Base-by-base conservation (phyloP, 2,888 invertebrate genomes). In the Tipula confusa region DNA sequence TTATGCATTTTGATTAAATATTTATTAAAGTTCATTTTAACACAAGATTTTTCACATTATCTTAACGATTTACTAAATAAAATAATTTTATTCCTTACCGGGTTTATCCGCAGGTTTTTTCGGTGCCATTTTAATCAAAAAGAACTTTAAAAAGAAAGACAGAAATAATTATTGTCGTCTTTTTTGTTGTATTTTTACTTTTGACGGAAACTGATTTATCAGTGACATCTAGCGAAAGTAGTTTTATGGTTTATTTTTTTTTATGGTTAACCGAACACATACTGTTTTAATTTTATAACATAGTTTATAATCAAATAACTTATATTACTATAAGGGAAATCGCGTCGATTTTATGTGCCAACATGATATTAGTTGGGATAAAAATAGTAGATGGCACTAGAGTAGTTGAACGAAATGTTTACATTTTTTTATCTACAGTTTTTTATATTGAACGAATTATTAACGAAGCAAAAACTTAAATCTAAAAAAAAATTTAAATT, bases 21-120 rank as follows among this genome's bases (percentile, higher is more conserved):
- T 29, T n/a, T 79, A 33, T 36, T 33, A 28, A 79, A 48, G 24
- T 29, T 29, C 24, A 29, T 31, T 43, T 82, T 83, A 83, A 86
- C 85, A 85, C 84, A 84, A 84, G 84, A 85, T 48, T 80, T 79
- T 31, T 43, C 80, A 84, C 38, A 83, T 83, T 83, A 80, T 82
- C 7, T 83, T 83, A 82, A 83, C 84, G 85, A 85, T 85, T 85
- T 84, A 84, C 33, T 82, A 28, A 18, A 38, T 24, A 79, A 31
- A 13, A 43, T n/a, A 48, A 82, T 83, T 80, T 38, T 28, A 18
- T 89, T 89, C 90, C 92, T 91, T 93, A 95, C 95, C 95, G 91
- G 95, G 92, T 92, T 96, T 95, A 89, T 96, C 95, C 88, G 95
- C 93, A 89, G 95, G 94, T 92, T 96, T 96, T 90, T 94, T 93